These are phyloP conservation scores for Cynocephalus volans DNA, from an alignment of 2,113 vertebrate species.

Conservation along the genomic window DNA sequence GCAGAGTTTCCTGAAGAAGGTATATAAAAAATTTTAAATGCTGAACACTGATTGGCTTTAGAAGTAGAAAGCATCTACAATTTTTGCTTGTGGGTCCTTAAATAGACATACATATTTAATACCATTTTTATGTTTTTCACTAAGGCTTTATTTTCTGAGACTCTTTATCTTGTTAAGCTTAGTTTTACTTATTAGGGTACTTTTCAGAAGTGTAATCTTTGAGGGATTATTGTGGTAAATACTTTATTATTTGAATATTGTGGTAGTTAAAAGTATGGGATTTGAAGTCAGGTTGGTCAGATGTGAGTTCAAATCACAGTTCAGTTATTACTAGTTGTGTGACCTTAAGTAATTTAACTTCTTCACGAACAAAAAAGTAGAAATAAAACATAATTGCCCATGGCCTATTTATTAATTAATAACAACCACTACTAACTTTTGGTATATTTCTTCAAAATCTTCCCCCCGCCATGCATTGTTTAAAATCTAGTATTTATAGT, in stretches of 20 bases:
- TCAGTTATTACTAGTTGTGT: not conserved
- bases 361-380: not conserved
- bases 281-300: not conserved
- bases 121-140: not conserved
- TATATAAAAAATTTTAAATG: not conserved
- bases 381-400: not conserved
- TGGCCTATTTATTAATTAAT: not conserved
- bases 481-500: not conserved
- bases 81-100: slow-evolving; percentile 27
- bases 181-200: slow-evolving; percentile 33
- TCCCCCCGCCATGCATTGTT: not conserved
- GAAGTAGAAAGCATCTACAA: not conserved
- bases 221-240: not conserved
- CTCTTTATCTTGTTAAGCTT: slow-evolving; percentile 7
- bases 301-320: not conserved
- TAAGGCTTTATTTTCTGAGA: slow-evolving; percentile 33
- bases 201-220: slow-evolving; percentile 54
- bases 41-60: not conserved
- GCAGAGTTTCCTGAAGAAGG: not conserved
- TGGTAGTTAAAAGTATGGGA: not conserved
- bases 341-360: not conserved
- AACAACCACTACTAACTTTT: not conserved
- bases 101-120: not conserved
- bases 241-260: not conserved
- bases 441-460: not conserved